phyloP scores from a whole-genome alignment of 2,797 vertebrate genomes.

The Valencia hispanica region DNA sequence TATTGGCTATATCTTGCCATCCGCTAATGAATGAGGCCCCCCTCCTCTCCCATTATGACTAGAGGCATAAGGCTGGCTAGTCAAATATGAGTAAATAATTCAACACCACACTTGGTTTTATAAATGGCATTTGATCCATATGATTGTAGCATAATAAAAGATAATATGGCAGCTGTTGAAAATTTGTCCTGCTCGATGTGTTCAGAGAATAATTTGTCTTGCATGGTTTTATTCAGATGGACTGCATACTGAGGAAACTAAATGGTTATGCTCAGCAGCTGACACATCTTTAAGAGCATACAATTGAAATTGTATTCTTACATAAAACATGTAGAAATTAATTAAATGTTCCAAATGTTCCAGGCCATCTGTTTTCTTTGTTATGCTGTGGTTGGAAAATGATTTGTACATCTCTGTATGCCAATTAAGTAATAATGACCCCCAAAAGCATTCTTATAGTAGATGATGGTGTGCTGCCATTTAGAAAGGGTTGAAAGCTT shows the following conservation, averaged over 20 bases:
- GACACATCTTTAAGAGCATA: not conserved
- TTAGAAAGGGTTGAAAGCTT: not conserved
- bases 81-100: constrained; percentile 13
- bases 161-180: not conserved
- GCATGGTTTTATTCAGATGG: constrained; percentile 31
- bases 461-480: not conserved
- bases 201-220: constrained; percentile 48
- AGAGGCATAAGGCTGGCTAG: not conserved
- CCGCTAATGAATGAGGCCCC: not conserved
- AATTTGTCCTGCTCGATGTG: constrained; percentile 44
- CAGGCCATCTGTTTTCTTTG: not conserved
- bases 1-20: not conserved
- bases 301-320: not conserved
- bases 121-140: constrained; percentile 24
- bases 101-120: constrained; percentile 25
- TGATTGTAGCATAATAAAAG: constrained; percentile 14
- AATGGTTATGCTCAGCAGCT: not conserved
- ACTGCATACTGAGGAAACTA: not conserved
- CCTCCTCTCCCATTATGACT: not conserved
- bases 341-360: not conserved
- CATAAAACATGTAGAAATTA: not conserved
- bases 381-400: not conserved
- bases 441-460: not conserved
- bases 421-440: not conserved
- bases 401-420: not conserved